These are phyloP conservation scores for Rhagium mordax DNA, from an alignment of 2,888 invertebrate species.

Conservation along the genomic window DNA sequence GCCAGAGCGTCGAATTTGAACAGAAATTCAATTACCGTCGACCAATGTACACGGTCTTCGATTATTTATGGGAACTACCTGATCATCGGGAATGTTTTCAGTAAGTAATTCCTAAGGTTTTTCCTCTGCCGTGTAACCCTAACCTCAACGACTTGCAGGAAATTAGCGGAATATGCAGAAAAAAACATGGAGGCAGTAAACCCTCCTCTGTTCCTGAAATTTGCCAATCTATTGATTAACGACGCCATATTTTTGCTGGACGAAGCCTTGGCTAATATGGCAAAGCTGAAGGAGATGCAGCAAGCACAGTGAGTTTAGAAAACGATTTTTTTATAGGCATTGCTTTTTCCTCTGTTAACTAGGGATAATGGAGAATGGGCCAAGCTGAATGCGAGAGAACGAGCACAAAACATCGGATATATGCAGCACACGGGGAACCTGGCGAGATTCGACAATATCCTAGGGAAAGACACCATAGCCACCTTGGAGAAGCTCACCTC, in stretches of 20 bases:
- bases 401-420: conserved; percentile 81
- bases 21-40: conserved; percentile 97
- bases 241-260: conserved; percentile 97
- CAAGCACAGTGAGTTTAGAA: conserved; percentile 79
- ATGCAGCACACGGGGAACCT: conserved; percentile 86
- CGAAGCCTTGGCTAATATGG: conserved; percentile 92
- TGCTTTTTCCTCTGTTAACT: too few relatives aligned
- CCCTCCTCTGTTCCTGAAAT: conserved; percentile 93
- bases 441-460: conserved; percentile 93
- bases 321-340: neutral
- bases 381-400: conserved; percentile 78
- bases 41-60: conserved; percentile 95
- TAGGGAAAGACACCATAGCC: conserved; percentile 90
- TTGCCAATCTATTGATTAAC: conserved; percentile 96
- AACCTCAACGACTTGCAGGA: conserved; percentile 68
- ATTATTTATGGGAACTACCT: conserved; percentile 89
- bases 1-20: conserved; percentile 95
- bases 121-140: conserved; percentile 35
- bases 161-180: conserved; percentile 86
- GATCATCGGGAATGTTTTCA: conserved; percentile 85
- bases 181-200: conserved; percentile 90
- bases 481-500: conserved; percentile 85
- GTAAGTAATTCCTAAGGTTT: conserved; percentile 69
- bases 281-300: conserved; percentile 88
- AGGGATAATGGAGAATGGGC: conserved; percentile 86